phyloP scores from a whole-genome alignment of 2,113 vertebrate genomes.

The Halichoerus grypus region DNA sequence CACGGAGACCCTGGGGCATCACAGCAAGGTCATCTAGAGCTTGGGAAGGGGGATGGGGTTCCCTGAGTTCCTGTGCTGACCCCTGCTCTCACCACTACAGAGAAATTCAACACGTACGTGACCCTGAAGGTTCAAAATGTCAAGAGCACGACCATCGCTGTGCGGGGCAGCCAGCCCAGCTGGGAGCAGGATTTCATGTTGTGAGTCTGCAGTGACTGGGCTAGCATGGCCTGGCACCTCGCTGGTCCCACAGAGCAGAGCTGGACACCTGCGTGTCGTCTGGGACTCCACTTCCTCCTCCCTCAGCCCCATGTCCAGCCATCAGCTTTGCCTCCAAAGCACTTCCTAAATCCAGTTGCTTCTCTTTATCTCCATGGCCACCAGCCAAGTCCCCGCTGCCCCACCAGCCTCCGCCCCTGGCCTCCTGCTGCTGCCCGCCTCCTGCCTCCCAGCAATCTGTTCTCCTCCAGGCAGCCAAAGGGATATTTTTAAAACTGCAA shows the following conservation, averaged over 20 bases:
- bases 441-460: conserved; percentile 42
- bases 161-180: conserved; percentile 96
- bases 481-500: conserved; percentile 73
- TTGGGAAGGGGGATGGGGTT: not conserved
- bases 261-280: not conserved
- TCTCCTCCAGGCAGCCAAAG: conserved; percentile 47
- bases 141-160: conserved; percentile 98
- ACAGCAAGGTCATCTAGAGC: not conserved
- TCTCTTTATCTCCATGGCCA: not conserved
- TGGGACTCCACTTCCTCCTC: not conserved
- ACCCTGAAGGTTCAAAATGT: conserved; percentile 99
- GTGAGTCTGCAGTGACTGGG: conserved; percentile 88
- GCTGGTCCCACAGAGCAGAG: not conserved
- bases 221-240: not conserved
- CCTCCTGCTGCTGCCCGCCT: conserved; percentile 54
- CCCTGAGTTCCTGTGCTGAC: not conserved
- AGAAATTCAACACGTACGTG: conserved; percentile 99
- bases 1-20: not conserved
- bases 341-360: not conserved
- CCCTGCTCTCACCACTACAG: conserved; percentile 84
- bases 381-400: not conserved
- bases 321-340: not conserved
- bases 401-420: conserved; percentile 2
- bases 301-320: not conserved
- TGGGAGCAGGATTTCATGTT: conserved; percentile 99